These are phyloP conservation scores for Synanthedon vespiformis DNA, from an alignment of 2,888 invertebrate genomes.

Conservation along the genomic window DNA sequence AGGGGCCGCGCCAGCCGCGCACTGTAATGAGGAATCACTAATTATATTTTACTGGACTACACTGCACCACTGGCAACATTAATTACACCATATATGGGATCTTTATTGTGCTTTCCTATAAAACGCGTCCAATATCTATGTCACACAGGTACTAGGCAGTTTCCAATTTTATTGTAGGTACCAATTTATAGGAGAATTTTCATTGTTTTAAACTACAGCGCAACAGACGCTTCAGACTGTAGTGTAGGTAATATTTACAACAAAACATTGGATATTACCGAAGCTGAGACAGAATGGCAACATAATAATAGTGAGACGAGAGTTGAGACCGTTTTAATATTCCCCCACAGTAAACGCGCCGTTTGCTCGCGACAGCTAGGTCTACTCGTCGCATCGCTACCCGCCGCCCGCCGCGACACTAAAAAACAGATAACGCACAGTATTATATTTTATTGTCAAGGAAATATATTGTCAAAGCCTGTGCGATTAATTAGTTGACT, in stretches of 20 bases:
- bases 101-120: background rate
- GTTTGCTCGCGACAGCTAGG: slow-evolving; percentile 46
- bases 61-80: slow-evolving; percentile 46
- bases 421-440: slow-evolving; percentile 39
- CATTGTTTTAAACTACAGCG: background rate
- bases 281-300: slow-evolving; percentile 37
- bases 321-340: slow-evolving; percentile 54
- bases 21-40: slow-evolving; percentile 70
- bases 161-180: background rate
- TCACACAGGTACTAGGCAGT: too few relatives aligned
- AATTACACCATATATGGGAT: slow-evolving; percentile 25
- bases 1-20: slow-evolving; percentile 60
- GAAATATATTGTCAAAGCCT: slow-evolving; percentile 62
- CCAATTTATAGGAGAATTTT: background rate
- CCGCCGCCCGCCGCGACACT: slow-evolving; percentile 31
- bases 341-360: slow-evolving; percentile 52
- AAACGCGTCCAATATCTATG: too few relatives aligned
- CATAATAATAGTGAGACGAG: slow-evolving; percentile 25
- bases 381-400: slow-evolving; percentile 41
- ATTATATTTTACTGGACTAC: slow-evolving; percentile 69
- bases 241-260: background rate
- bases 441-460: slow-evolving; percentile 61
- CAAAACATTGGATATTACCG: slow-evolving; percentile 3
- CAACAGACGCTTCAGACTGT: background rate
- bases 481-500: slow-evolving; percentile 53